These are phyloP conservation scores for Redunca redunca DNA, from an alignment of 2,113 vertebrate species.

Conservation along the genomic window DNA sequence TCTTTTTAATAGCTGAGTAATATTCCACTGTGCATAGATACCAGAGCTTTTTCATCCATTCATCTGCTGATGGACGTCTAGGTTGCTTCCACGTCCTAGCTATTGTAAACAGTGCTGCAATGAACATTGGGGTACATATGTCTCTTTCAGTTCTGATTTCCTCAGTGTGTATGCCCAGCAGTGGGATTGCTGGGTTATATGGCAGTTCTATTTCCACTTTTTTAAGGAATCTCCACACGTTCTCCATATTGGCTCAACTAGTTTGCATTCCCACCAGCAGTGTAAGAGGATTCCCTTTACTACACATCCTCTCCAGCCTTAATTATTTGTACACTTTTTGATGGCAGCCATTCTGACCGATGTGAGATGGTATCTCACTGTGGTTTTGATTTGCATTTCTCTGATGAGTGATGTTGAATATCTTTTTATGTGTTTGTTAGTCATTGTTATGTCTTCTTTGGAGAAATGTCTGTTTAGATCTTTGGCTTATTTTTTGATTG, in stretches of 20 bases:
- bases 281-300: not conserved
- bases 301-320: not conserved
- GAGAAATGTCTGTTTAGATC: not conserved
- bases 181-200: not conserved
- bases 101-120: not conserved
- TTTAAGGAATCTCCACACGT: not conserved
- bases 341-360: not conserved
- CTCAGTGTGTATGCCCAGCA: not conserved
- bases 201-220: not conserved
- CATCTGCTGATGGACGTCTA: not conserved
- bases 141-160: not conserved
- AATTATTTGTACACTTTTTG: not conserved
- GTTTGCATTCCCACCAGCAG: not conserved
- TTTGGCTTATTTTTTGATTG: not conserved
- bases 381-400: not conserved
- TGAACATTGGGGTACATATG: not conserved
- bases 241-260: not conserved
- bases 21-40: not conserved
- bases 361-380: not conserved
- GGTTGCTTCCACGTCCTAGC: not conserved
- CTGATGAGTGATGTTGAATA: not conserved
- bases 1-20: not conserved
- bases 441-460: not conserved
- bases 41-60: not conserved
- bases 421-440: not conserved